Evolutionary conservation across 1,140 invertebrate genomes (phyloP), one percentile per base, ranked within the genome.

Genomic region (Amphibalanus amphitrite): DNA sequence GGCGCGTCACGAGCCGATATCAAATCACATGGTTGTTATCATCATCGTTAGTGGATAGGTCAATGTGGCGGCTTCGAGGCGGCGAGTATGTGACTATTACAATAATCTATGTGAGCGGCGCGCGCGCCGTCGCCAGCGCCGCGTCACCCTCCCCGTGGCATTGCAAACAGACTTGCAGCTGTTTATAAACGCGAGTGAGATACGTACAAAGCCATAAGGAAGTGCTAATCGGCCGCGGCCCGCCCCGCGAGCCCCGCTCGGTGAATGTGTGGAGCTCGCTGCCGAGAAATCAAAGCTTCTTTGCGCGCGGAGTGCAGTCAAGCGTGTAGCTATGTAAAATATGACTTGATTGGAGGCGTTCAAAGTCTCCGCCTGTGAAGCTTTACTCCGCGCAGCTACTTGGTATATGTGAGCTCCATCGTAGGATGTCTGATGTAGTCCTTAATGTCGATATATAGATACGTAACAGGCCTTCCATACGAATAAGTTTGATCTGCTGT

Each of bases 1-100:
- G 20, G 10, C 6, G 20, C 13, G 6, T 13, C 33, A 38, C 47
- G 47, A 59, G 47, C 47, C 47, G 20, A 59, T 59, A 59, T 59
- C 47, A 59, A 59, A 59, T 59, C 47, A 59, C 47, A 59, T 59
- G 47, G 47, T 59, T 59, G 47, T 59, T 59, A 59, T 59, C 47
- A 59, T 59, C 47, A 59, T 59, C 47, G 47, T 59, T 59, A 59
- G 47, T 23, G 47, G 47, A 59, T 59, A 59, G 47, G 47, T 59
- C 47, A 59, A 59, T 59, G 47, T 59, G 47, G 47, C 47, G 47
- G 47, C 47, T 59, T 59, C 13, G 47, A 59, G 47, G 47, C 47
- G 47, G 6, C 6, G 38, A 38, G 38, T 38, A 17, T 59, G 47
- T 59, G 23, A 59, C 23, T 59, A 59, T 20, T 59, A 59, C 47